Percentiles rank a stretch among this genome's conserved stretches.
These are phyloP conservation scores for Echinometra lucunter DNA, from an alignment of 53 echinoderm and acorn worm species.

Conservation along the genomic window DNA sequence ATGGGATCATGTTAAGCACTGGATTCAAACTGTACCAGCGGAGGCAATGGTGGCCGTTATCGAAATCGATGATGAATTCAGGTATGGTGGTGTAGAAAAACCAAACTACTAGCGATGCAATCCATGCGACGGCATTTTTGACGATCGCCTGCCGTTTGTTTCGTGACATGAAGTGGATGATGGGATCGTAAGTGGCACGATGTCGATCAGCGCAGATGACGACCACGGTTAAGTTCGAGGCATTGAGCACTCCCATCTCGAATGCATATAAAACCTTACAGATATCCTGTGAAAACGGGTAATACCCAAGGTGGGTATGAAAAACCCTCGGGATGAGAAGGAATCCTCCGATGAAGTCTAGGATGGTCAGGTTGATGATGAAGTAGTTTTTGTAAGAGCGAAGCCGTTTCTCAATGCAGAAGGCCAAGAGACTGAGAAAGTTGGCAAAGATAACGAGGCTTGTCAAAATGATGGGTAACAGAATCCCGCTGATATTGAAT, in stretches of 20 bases:
- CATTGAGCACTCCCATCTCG: not conserved
- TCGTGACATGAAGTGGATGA: conserved; percentile 64
- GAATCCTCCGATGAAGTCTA: conserved; percentile 15
- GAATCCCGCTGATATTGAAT: not conserved
- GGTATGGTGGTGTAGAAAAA: not conserved
- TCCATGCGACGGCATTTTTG: not conserved
- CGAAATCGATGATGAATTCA: conserved; percentile 55
- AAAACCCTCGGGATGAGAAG: not conserved
- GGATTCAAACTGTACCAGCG: not conserved
- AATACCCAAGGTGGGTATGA: conserved; percentile 56
- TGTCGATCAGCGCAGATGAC: conserved; percentile 61
- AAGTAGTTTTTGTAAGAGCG: conserved; percentile 66
- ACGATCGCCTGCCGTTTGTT: conserved; percentile 49
- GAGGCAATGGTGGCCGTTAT: conserved; percentile 40
- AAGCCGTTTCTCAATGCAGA: conserved; percentile 47
- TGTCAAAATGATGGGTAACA: conserved; percentile 39
- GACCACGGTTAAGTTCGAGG: conserved; percentile 47
- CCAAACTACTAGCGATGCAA: not conserved
- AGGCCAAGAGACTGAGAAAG: conserved; percentile 36
- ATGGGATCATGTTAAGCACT: not conserved
- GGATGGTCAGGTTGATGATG: conserved; percentile 60
- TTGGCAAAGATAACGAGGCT: conserved; percentile 30
- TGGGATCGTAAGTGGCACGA: conserved; percentile 60
- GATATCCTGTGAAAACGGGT: conserved; percentile 23
- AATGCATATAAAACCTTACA: not conserved